Conservation (phyloP, 2,113 vertebrate species). For the Phalacrocorax pelagicus region DNA sequence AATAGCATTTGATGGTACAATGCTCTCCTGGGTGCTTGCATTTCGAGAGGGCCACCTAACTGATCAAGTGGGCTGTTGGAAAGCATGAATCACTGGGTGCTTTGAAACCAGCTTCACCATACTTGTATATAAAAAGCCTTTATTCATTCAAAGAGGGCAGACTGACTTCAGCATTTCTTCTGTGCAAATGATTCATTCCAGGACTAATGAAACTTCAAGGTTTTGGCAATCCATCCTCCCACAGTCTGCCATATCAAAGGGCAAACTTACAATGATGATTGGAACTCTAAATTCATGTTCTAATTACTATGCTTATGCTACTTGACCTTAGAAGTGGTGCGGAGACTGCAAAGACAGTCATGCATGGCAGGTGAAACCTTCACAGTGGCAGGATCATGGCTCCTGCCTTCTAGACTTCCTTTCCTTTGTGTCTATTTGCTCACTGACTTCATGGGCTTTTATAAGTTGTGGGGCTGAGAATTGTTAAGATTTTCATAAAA, state of each 20-base stretch:
- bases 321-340: not conserved
- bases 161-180: slow-evolving; percentile 16
- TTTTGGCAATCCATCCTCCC: not conserved
- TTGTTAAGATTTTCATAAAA: not conserved
- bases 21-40: not conserved
- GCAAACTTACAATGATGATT: not conserved
- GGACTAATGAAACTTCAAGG: slow-evolving; percentile 9
- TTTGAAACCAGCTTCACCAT: not conserved
- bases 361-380: not conserved
- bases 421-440: not conserved
- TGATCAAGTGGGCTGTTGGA: not conserved
- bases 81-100: not conserved
- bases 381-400: not conserved
- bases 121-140: not conserved
- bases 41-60: not conserved
- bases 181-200: slow-evolving; percentile 20
- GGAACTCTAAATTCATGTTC: slow-evolving; percentile 18
- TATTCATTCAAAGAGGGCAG: not conserved
- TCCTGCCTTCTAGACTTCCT: not conserved
- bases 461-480: not conserved
- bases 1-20: not conserved
- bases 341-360: not conserved
- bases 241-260: not conserved
- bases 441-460: not conserved
- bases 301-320: slow-evolving; percentile 1